phyloP scores from a whole-genome alignment of 2,888 invertebrate genomes.

The Phyllotreta cruciferae region DNA sequence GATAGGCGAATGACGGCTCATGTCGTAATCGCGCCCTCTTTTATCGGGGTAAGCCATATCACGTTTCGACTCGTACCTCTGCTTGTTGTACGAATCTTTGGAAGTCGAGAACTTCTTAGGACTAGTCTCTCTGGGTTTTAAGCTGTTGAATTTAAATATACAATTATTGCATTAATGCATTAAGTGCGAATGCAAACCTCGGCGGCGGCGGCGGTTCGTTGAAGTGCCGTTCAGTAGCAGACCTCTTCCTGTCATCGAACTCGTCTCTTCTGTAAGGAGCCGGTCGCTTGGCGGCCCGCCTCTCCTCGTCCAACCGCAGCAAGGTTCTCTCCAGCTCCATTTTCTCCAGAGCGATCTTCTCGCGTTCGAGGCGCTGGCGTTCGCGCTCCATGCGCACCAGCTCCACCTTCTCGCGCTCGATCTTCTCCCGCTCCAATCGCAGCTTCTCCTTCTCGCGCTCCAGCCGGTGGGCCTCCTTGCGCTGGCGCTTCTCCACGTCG shows the following conservation, averaged over 20 bases:
- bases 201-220: constrained; percentile 68
- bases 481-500: constrained; percentile 76
- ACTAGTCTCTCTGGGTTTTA: constrained; percentile 50
- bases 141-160: constrained; percentile 40
- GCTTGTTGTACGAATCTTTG: constrained; percentile 46
- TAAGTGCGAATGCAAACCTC: constrained; percentile 56
- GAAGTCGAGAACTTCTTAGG: constrained; percentile 45
- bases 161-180: neutral
- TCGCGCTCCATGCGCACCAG: constrained; percentile 83
- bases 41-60: constrained; percentile 50
- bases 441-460: constrained; percentile 83
- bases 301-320: constrained; percentile 68
- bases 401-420: constrained; percentile 89
- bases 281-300: constrained; percentile 65
- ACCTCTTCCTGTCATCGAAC: constrained; percentile 41
- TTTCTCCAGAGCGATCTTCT: constrained; percentile 70
- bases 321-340: constrained; percentile 84
- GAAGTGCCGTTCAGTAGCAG: constrained; percentile 54
- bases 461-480: constrained; percentile 83
- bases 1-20: constrained; percentile 43
- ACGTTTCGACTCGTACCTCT: constrained; percentile 51
- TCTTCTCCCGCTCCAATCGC: constrained; percentile 82
- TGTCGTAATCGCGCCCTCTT: constrained; percentile 50
- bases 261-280: constrained; percentile 52
- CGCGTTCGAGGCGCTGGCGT: constrained; percentile 73